Evolutionary conservation across 2,113 vertebrate genomes (phyloP).

Genomic region (Silurus meridionalis): DNA sequence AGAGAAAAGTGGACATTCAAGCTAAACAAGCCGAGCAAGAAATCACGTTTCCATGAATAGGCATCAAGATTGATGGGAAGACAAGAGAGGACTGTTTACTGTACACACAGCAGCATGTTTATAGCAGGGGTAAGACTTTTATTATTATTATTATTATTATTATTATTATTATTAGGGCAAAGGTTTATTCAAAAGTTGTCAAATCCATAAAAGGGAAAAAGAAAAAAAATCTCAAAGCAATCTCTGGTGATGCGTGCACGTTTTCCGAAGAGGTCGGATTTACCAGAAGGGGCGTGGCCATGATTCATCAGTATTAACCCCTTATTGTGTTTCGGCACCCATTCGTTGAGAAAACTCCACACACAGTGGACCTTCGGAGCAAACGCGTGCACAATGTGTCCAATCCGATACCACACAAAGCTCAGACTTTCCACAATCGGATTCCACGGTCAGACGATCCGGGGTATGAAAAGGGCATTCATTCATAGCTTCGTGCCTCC

Average conservation of each 20-base stretch:
- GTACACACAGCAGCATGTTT: background rate
- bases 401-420: background rate
- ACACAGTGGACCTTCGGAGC: background rate
- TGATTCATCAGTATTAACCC: constrained; percentile 26
- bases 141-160: background rate
- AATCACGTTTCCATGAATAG: background rate
- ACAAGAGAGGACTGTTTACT: background rate
- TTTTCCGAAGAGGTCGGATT: constrained; percentile 17
- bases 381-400: background rate
- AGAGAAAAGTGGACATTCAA: background rate
- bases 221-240: background rate
- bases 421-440: background rate
- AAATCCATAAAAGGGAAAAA: background rate
- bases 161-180: background rate
- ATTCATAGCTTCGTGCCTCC: background rate
- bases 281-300: constrained; percentile 7
- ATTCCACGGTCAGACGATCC: background rate
- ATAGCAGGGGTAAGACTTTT: background rate
- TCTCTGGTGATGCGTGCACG: background rate
- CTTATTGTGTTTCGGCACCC: background rate
- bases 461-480: background rate
- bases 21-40: background rate
- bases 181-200: background rate
- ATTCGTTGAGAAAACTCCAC: background rate
- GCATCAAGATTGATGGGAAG: background rate